phyloP scores from a whole-genome alignment of 23 tunicate species.

The Pegea sp. region DNA sequence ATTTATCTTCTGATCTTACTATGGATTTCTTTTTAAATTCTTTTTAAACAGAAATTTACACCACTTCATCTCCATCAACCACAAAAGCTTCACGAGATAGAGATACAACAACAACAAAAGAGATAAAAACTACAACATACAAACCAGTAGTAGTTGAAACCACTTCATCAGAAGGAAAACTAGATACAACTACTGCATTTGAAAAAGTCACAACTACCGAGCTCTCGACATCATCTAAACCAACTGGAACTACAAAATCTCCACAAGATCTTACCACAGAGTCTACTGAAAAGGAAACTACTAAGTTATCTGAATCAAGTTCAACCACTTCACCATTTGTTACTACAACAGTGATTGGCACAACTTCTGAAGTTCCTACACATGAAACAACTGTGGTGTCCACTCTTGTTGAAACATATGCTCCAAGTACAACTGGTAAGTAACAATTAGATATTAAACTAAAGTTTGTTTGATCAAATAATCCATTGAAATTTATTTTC shows the following conservation, averaged over 20 bases:
- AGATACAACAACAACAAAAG: conserved; percentile 23
- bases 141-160: conserved; percentile 10
- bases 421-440: too few species aligned
- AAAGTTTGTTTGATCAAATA: too few species aligned
- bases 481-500: too few species aligned
- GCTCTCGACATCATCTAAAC: background rate
- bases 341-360: conserved; percentile 2
- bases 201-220: background rate
- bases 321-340: conserved; percentile 1
- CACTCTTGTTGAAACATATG: too few species aligned
- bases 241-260: background rate
- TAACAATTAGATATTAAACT: too few species aligned
- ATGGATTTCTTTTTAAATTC: background rate
- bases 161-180: conserved; percentile 5
- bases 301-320: background rate
- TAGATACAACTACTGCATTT: background rate
- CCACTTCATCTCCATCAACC: too few species aligned
- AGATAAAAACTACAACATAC: conserved; percentile 12
- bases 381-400: background rate
- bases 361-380: background rate
- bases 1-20: background rate
- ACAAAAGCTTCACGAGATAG: conserved; percentile 1
- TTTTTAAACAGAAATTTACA: background rate
- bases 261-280: background rate
- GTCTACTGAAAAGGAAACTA: background rate